These are phyloP conservation scores for Carassius gibelio DNA, from an alignment of 2,113 vertebrate genomes.

Conservation along the genomic window DNA sequence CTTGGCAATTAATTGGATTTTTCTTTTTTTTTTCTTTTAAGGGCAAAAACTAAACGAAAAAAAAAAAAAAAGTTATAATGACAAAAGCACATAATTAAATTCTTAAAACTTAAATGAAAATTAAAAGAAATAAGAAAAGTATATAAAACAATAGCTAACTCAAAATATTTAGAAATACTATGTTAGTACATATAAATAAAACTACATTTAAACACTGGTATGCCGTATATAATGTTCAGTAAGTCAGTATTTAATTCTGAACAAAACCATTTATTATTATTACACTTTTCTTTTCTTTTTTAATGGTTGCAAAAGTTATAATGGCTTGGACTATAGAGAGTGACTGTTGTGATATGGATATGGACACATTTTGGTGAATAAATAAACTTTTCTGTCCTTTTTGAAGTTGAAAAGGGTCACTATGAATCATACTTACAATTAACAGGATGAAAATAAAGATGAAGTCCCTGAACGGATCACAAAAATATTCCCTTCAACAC, in stretches of 20 bases:
- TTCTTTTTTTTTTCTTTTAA: no score
- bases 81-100: background rate
- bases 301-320: background rate
- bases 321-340: no score
- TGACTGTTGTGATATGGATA: background rate
- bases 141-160: background rate
- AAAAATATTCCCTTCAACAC: slow-evolving; percentile 18
- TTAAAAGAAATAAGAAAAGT: background rate
- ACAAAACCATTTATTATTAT: background rate
- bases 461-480: background rate
- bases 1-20: background rate
- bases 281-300: no score
- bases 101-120: no score
- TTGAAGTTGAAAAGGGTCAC: background rate
- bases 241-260: background rate
- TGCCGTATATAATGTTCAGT: background rate
- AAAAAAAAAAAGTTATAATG: no score
- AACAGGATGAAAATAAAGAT: background rate
- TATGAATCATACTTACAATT: background rate
- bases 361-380: background rate
- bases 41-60: no score
- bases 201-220: background rate
- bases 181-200: background rate
- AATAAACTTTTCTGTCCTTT: background rate
- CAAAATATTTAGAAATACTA: background rate